Evolutionary conservation across 2,888 invertebrate species (phyloP), one percentile per base, ranked within the genome.

Genomic region (Osmoderma eremita): DNA sequence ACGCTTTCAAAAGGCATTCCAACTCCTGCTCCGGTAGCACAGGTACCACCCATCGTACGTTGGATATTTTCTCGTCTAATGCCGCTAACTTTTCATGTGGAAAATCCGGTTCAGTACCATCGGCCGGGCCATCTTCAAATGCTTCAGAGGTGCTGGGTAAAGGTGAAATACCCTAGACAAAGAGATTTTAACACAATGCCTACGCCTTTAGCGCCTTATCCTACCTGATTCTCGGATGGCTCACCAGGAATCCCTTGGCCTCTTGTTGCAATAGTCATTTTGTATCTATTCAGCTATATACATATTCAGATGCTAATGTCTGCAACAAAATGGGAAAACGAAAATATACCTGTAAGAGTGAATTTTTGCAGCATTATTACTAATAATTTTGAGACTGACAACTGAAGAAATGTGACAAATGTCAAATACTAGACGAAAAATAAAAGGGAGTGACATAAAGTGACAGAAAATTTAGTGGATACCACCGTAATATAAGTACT

Each of bases 21-120:
- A 98, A 84, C 83, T 98, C 97, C 84, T 97, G 97, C 77, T 97
- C 96, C 10, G 98, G 97, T 78, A 98, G 84, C 62, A 98, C 98
- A 38, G 98, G 98, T 61, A 98, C 97, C 70, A 98, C 95, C 98
- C 98, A 98, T 77, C 97, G 88, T 67, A 96, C 92, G 84, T 93
- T 92, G 76, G 95, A 95, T 80, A 98, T 96, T 88, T 97, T 97
- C 81, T 97, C 97, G 84, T 97, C 97, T 76, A 98, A 86, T 75
- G 92, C 90, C 74, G 91, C 90, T 80, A 98, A 85, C 83, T 96
- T 95, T 56, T 90, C 89, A 78, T 91, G 88, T 70, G 97, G 97
- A 87, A 97, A 98, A 72, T 88, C 88, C 13, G 88, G 88, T 75
- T 88, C 88, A n/a, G 76, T 74, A 56, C 79, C 80, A 67, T 83